Base-by-base conservation (phyloP, 2,113 vertebrate species). In the Oceanodroma tethys region DNA sequence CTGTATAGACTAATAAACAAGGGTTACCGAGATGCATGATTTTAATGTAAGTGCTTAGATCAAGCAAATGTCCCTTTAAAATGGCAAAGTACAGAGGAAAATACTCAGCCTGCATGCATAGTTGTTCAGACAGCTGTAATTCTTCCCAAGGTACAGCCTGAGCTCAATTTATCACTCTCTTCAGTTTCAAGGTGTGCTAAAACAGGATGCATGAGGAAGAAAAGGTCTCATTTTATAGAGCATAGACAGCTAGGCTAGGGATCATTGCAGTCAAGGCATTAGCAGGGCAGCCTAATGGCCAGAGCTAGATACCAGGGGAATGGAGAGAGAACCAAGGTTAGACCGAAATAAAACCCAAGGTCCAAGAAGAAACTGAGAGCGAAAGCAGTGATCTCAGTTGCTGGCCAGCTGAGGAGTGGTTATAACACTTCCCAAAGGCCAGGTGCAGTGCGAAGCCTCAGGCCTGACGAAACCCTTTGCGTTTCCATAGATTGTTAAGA, bases 51-150 rank as follows among this genome's bases (percentile, higher is more conserved):
- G 18, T 79, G 45, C 45, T 88, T 36, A 62, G 62, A 79, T 82
- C 74, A 92, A 93, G 84, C 45, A 96, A 93, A 90, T 52, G 62
- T 79, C 73, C 82, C 26, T 73, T 86, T 27, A 65, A 93, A 91
- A 91, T 73, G 56, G 81, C 56, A 70, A 75, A 47, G 59, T 1
- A 43, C 20, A 56, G 79, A 92, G 71, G 42, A 58, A 81, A 70
- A 94, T 13, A 72, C 74, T 47, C 70, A 50, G 58, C 40, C 62
- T 60, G 45, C 36, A 29, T 27, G 58, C 62, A 5, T 50, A 74
- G 81, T 6, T 93, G 48, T 94, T 94, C 83, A 94, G 78, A 42
- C 62, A 94, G 90, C 81, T 81, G 63, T 90, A 95, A 95, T 88
- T 95, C 93, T 86, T 97, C 72, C 75, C 67, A 78, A 60, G 48